A percentile compares a stretch with the other conserved stretches of the same genome.
phyloP scores from a whole-genome alignment of 2,888 invertebrate species.

The Ypsolopha scabrella region DNA sequence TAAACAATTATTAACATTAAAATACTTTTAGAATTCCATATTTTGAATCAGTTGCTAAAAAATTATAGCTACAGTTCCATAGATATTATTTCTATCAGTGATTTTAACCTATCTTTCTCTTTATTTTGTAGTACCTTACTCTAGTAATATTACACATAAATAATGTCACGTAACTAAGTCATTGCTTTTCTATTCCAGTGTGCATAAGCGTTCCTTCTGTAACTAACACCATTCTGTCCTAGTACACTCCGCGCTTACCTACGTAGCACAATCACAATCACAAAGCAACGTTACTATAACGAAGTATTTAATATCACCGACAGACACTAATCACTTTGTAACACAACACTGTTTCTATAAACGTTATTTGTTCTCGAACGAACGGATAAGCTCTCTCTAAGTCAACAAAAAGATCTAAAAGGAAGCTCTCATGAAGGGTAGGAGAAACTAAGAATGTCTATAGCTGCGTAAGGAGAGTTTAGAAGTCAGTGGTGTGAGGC shows the following conservation, averaged over 20 bases:
- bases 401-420: constrained; percentile 4
- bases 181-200: not conserved
- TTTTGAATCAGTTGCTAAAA: constrained; percentile 34
- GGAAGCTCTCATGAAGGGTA: constrained; percentile 16
- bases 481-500: constrained; percentile 53
- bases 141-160: constrained; percentile 1
- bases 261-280: not conserved
- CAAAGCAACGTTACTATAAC: not conserved
- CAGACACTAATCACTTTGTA: not conserved
- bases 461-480: constrained; percentile 12
- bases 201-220: not conserved
- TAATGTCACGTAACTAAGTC: not conserved
- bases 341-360: not conserved
- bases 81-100: constrained; percentile 27
- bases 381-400: constrained; percentile 22
- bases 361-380: constrained; percentile 20
- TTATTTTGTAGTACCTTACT: constrained; percentile 14
- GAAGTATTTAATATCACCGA: not conserved
- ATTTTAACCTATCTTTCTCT: constrained; percentile 24
- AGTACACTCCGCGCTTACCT: not conserved
- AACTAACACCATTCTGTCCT: not conserved
- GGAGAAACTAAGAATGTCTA: not conserved
- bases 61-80: constrained; percentile 29
- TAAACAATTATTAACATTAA: constrained; percentile 53
- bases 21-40: constrained; percentile 50